These are phyloP conservation scores for Rynchops niger DNA, from an alignment of 2,113 vertebrate species.

Conservation along the genomic window DNA sequence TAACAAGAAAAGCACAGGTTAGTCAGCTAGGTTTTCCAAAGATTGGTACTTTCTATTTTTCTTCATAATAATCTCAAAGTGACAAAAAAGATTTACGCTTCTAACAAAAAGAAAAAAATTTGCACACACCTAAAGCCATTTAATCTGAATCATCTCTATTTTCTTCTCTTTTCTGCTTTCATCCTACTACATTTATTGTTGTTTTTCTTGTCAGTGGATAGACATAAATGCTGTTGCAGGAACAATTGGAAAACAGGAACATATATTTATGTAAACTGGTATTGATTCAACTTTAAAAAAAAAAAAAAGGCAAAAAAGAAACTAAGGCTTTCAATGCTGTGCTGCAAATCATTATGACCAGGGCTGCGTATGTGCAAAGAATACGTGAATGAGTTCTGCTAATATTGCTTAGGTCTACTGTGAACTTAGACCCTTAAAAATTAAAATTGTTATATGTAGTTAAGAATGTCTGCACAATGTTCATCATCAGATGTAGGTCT, in stretches of 20 bases:
- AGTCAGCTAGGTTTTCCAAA: neutral
- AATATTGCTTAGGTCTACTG: neutral
- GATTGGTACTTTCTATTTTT: constrained; percentile 12
- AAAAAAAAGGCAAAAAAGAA: neutral
- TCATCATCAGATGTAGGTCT: neutral
- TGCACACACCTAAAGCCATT: neutral
- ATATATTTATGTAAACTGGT: constrained; percentile 75
- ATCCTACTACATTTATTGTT: constrained; percentile 25
- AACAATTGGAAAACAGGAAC: constrained; percentile 70
- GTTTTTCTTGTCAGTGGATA: constrained; percentile 20
- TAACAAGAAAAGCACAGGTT: neutral
- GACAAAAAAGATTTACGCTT: neutral
- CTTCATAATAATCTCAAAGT: neutral
- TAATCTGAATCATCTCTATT: constrained; percentile 36
- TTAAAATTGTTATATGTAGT: neutral
- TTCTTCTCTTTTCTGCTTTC: constrained; percentile 27
- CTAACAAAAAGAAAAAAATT: neutral
- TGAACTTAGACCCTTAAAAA: neutral
- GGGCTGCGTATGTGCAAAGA: constrained; percentile 11
- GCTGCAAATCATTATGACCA: constrained; percentile 66
- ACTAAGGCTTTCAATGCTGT: constrained; percentile 44
- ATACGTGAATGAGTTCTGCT: neutral
- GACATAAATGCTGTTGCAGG: constrained; percentile 38
- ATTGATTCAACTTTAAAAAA: constrained; percentile 68
- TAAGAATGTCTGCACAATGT: neutral